Evolutionary conservation across 2,797 vertebrate genomes (phyloP).

Genomic region (Halcyon leucocephala): DNA sequence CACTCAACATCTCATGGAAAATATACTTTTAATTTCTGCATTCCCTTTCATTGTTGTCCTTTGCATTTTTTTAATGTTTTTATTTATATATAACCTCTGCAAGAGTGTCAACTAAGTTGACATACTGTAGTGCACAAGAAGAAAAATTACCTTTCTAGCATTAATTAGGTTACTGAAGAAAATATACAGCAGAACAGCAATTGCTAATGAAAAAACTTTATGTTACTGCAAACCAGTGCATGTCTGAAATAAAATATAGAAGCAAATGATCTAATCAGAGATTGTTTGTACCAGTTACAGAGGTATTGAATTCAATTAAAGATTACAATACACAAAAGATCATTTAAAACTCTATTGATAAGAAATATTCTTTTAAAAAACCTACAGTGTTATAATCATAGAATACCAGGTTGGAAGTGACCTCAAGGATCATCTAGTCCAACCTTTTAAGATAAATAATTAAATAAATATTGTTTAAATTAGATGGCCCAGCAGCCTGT

Average conservation of each 20-base stretch:
- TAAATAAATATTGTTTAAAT: no score
- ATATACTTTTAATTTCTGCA: not conserved
- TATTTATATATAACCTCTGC: not conserved
- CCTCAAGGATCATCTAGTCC: no score
- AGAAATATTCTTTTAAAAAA: not conserved
- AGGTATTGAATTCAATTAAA: conserved; percentile 73
- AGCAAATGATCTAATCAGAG: conserved; percentile 70
- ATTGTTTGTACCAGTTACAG: conserved; percentile 72
- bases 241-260: conserved; percentile 63
- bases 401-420: no score
- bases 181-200: conserved; percentile 52
- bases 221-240: conserved; percentile 27
- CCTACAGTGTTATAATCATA: not conserved
- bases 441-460: no score
- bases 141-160: conserved; percentile 24
- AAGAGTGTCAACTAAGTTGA: not conserved
- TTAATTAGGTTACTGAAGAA: conserved; percentile 61
- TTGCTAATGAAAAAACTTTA: conserved; percentile 39
- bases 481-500: no score
- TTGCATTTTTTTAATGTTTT: not conserved
- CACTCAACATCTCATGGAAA: not conserved
- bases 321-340: conserved; percentile 57
- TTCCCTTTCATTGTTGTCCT: conserved; percentile 21
- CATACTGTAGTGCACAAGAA: not conserved
- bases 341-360: conserved; percentile 57